Base-by-base conservation (phyloP, 2,888 invertebrate genomes). In the Hypomecis atomaria region DNA sequence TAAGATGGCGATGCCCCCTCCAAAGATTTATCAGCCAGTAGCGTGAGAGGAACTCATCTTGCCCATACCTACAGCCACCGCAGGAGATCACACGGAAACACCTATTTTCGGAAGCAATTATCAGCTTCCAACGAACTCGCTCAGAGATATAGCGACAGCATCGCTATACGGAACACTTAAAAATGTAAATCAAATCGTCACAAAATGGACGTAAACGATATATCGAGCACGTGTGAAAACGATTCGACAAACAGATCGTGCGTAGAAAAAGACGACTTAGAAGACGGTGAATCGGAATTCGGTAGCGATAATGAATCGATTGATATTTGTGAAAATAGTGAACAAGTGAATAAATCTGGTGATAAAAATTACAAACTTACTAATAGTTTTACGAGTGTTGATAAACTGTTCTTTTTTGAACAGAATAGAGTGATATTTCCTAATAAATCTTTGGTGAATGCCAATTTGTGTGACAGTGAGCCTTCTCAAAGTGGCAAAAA, bases 71-170 rank as follows among this genome's bases (percentile, higher is more conserved):
- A 92, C 90, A 85, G 82, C 81, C 78, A 73, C 82, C 73, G 73
- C 75, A 75, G 78, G 70, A 78, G 72, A 78, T 74, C 70, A 69
- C 71, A 77, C 70, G 83, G 88, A 77, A 85, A 87, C 91, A 90
- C 92, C 92, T 92, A 90, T 92, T 92, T 91, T 89, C 85, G 81
- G 81, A 90, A 88, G 80, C 88, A 92, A 92, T 92, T 92, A 92
- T 88, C 88, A 84, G 77, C 77, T 80, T 77, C 79, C 78, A 73
- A 73, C 78, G 72, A 82, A 73, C 78, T 77, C 74, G 67, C 72
- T 73, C 76, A 76, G 76, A 76, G 73, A 79, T 81, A 79, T 81
- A 79, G 83, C 81, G 75, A 74, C 67, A 59, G 59, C 52, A 40
- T 34, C 13, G 64, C 49, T 61, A 63, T 66, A 71, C 65, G 59